phyloP scores from a whole-genome alignment of 2,797 vertebrate species.

The Phaenicophaeus curvirostris region DNA sequence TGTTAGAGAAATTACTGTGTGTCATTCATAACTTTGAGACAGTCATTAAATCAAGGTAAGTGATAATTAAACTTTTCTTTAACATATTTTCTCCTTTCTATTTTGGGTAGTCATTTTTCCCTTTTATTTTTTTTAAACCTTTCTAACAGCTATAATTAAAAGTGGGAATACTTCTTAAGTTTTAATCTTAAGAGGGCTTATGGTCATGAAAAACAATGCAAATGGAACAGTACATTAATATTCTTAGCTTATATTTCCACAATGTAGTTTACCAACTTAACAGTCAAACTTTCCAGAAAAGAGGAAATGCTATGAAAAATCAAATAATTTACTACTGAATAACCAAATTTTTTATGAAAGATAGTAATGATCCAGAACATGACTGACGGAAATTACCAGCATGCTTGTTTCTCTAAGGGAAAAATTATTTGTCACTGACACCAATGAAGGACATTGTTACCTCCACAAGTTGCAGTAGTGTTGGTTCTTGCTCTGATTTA shows the following conservation, averaged over 20 bases:
- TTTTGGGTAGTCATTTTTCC: background rate
- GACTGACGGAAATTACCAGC: background rate
- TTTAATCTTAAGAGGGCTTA: background rate
- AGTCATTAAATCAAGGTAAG: background rate
- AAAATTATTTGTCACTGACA: background rate
- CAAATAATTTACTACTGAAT: background rate
- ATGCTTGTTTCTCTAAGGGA: background rate
- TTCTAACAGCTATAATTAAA: background rate
- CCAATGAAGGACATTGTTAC: constrained; percentile 63
- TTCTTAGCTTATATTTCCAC: background rate
- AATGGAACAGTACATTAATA: background rate
- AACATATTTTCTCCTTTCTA: background rate
- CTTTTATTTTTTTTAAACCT: background rate
- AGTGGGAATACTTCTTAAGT: background rate
- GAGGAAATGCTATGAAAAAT: background rate
- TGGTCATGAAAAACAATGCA: background rate
- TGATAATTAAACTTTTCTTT: background rate
- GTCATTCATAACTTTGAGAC: background rate
- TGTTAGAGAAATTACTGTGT: background rate
- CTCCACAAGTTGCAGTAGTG: constrained; percentile 91
- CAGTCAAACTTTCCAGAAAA: background rate
- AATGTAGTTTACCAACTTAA: background rate
- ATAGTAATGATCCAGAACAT: background rate
- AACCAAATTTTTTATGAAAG: background rate
- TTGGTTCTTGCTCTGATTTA: constrained; percentile 85